Base-by-base conservation (phyloP, 2,113 vertebrate genomes). In the Tragelaphus strepsiceros region DNA sequence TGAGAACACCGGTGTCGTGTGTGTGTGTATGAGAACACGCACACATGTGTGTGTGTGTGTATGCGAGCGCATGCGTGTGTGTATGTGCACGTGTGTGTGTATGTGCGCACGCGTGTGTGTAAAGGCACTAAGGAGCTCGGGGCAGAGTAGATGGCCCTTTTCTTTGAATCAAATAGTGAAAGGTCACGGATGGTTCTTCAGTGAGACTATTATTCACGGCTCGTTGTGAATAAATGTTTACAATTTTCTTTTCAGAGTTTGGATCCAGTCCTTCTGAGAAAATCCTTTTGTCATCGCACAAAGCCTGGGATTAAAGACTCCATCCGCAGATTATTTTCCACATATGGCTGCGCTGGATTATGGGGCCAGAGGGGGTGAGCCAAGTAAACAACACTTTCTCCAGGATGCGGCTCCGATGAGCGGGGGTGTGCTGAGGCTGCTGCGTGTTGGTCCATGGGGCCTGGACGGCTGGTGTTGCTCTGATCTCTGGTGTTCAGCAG, bases 401-500 rank as follows among this genome's bases (percentile, higher is more conserved):
- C 53, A 46, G 74, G 61, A 26, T 17, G 35, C 1, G 1, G 28
- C n/a, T 46, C 32, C 0, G 0, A 14, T n/a, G 85, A 3, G 7
- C 12, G 0, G 2, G 9, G 22, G 2, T 10, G n/a, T 80, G 19
- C 32, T 7, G 10, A 24, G 46, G 56, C 39, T 54, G n/a, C 6
- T 8, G 58, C 2, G 1, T 19, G 49, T 54, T 7, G 30, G 19
- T 28, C 49, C 35, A 2, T 3, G 13, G 49, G 59, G 17, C 10
- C 35, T 46, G 19, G 74, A 2, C n/a, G 8, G 10, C 21, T 13
- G 35, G 85, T 43, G 62, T 64, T 54, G 58, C 84, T 81, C 58
- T 56, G 85, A 64, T 64, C 49, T 32, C 58, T 21, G 28, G 58
- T 43, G 32, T 19, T 67, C 11, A 21, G 85, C 4, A 6, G 59